Base-by-base conservation (phyloP, 2,113 vertebrate species). In the Callaeas wilsoni region DNA sequence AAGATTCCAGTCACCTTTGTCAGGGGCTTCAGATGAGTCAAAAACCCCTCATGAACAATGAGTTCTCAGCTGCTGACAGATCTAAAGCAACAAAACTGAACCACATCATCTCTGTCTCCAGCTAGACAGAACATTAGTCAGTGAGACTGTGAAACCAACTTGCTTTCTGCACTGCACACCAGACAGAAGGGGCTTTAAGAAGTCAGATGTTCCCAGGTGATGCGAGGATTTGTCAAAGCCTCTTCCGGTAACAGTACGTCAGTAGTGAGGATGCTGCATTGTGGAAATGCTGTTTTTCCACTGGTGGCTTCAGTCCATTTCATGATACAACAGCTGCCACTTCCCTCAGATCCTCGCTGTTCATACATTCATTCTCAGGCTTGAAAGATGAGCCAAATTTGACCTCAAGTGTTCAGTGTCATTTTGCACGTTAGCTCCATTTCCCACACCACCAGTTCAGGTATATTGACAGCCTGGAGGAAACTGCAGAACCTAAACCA, bases 121-220 rank as follows among this genome's bases (percentile, higher is more conserved):
- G 1, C 79, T 92, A 90, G 85, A 90, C 94, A 95, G 95, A 91
- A 91, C 92, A 92, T 95, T 96, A 94, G 94, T 93, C 94, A 94
- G 60, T 20, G 52, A 86, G 75, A 56, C 87, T 81, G 68, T 35
- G 59, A 91, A 95, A 93, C 74, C 93, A 95, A 94, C 87, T 95
- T 90, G 93, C 59, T 84, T 88, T 93, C 78, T 90, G 44, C 83
- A 86, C 56, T n/a, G 76, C 87, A 84, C 63, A 47, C 35, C 87
- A 88, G 95, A 86, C 75, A 68, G 75, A 88, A 80, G 52, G 49
- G 83, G 90, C 76, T 94, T 94, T 88, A 74, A 73, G 78, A 77
- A 93, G 79, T 96, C 95, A 96, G 85, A 95, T 96, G 93, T 90
- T 91, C 73, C 56, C 94, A 96, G 95, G 93, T 94, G 93, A 96